Evolutionary conservation across 2,888 invertebrate genomes (phyloP).

Genomic region (Caenorhabditis afra): DNA sequence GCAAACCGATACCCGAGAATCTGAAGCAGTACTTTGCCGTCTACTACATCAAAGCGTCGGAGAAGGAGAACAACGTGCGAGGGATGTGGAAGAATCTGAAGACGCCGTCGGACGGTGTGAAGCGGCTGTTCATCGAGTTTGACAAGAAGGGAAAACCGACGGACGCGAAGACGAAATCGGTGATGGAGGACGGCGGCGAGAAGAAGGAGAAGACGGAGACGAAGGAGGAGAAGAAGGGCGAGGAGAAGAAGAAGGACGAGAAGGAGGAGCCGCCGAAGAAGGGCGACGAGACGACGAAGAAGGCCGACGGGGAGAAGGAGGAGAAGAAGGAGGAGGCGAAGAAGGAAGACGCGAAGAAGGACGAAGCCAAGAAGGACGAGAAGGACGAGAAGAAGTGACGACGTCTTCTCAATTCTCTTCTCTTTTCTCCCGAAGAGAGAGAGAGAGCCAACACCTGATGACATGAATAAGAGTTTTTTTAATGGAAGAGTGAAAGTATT

Average conservation of each 20-base stretch:
- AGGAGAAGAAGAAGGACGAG: conserved; percentile 56
- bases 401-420: no score
- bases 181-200: conserved; percentile 13
- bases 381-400: conserved; percentile 14
- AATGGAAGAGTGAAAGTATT: no score
- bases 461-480: no score
- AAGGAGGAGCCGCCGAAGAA: conserved; percentile 52
- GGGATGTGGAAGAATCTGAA: conserved; percentile 65
- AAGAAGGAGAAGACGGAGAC: conserved; percentile 25
- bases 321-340: conserved; percentile 41
- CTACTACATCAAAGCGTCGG: conserved; percentile 67
- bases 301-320: conserved; percentile 52
- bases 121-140: conserved; percentile 70
- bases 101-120: conserved; percentile 62
- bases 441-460: no score
- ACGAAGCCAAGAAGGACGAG: conserved; percentile 22
- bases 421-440: no score
- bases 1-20: conserved; percentile 70
- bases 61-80: conserved; percentile 22
- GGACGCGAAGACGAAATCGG: no score
- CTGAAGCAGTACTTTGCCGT: conserved; percentile 75
- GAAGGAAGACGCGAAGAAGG: conserved; percentile 24
- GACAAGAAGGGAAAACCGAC: conserved; percentile 3
- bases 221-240: conserved; percentile 39
- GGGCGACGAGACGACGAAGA: conserved; percentile 51